Conservation (phyloP, 2,797 vertebrate genomes). For the Ataeniobius toweri region DNA sequence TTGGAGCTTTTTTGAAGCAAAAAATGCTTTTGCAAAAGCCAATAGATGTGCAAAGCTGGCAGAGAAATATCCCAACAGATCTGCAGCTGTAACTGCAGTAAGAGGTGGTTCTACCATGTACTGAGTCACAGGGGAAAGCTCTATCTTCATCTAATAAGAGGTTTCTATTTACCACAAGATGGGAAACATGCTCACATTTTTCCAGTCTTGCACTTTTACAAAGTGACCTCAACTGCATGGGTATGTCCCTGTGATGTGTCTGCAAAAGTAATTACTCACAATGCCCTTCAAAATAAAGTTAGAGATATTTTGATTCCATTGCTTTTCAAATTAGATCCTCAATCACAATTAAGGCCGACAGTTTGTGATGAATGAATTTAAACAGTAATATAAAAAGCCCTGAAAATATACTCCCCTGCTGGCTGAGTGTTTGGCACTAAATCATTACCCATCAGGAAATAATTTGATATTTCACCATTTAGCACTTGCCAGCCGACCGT, state of each 20-base stretch:
- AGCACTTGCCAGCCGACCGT: conserved; percentile 44
- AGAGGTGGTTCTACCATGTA: background rate
- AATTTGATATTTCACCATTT: conserved; percentile 39
- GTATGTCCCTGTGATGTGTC: conserved; percentile 19
- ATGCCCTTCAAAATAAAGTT: conserved; percentile 10
- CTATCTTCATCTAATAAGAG: conserved; percentile 66
- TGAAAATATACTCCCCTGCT: background rate
- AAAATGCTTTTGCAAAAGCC: background rate
- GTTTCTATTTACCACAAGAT: conserved; percentile 63
- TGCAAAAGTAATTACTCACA: conserved; percentile 15
- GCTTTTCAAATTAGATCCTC: background rate
- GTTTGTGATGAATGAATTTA: background rate
- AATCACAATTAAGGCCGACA: background rate
- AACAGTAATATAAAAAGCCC: background rate
- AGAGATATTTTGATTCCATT: background rate
- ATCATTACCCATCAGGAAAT: conserved; percentile 39
- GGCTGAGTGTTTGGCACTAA: conserved; percentile 20
- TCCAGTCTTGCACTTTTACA: conserved; percentile 42
- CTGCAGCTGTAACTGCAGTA: background rate
- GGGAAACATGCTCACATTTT: conserved; percentile 52
- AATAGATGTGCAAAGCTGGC: background rate
- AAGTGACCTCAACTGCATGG: conserved; percentile 39
- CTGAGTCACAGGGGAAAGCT: conserved; percentile 39
- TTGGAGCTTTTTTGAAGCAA: background rate
- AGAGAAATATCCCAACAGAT: background rate